Base-by-base conservation (phyloP, 2,888 invertebrate genomes). In the Teleogryllus oceanicus region DNA sequence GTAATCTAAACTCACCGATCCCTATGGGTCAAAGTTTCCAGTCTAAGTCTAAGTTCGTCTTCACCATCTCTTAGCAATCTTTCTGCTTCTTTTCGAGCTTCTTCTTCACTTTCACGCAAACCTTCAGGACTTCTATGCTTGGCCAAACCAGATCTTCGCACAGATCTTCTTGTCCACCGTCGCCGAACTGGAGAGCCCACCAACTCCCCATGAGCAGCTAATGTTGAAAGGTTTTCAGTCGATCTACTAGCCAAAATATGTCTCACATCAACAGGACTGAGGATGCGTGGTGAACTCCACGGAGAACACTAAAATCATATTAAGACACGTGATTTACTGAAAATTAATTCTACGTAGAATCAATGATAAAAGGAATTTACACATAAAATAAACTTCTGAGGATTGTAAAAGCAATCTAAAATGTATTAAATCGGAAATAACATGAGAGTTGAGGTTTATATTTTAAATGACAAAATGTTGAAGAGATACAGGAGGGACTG, bases 231-330 rank as follows among this genome's bases (percentile, higher is more conserved):
- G 82, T 88, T 88, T 83, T 89, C 89, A 5, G 87, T 87, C 10
- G 88, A 88, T 51, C 87, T 85, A 82, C 88, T 88, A 8, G 86
- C 86, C 78, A 88, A 84, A 78, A 88, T 87, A 78, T 88, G 88
- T 18, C 87, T 85, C 49, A 87, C 86, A 83, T 88, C 88, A 16
- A 88, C 88, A 13, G 88, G 88, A 80, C 88, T 88, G 76, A 88
- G 84, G 74, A 88, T 87, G 50, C 88, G 84, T 3, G 89, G 89
- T 2, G 89, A 88, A 81, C 87, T 88, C 88, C 88, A 89, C 2
- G 89, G 89, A 18, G 88, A 88, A 82, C 87, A 87, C 87, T 88
- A 84, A 83, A 82, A 79, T 79, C 75, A 77, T 74, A 79, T 11
- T 13, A 77, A 16, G 13, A 37, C 8, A 37, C 8, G 4, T 37